phyloP scores from a whole-genome alignment of 1,140 invertebrate genomes.

The Tetragonula clypearis region DNA sequence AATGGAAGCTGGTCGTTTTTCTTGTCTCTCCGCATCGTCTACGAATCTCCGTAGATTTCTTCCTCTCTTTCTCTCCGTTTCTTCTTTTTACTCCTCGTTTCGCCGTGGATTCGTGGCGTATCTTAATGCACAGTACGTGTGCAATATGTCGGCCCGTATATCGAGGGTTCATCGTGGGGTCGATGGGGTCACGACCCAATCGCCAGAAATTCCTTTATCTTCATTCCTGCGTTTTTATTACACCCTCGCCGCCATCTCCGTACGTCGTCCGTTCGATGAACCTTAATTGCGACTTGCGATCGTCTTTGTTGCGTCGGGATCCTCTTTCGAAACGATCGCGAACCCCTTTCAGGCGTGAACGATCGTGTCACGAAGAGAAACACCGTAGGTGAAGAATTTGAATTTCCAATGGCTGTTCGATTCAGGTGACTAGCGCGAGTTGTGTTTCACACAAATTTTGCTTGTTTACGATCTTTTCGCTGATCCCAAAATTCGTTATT shows the following conservation, averaged over 20 bases:
- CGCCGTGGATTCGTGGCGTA: conserved; percentile 21
- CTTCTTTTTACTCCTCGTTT: conserved; percentile 30
- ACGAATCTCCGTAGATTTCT: conserved; percentile 34
- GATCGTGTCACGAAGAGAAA: background rate
- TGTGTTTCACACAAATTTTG: background rate
- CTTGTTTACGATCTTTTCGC: background rate
- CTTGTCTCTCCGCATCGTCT: background rate
- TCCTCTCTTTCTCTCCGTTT: conserved; percentile 42
- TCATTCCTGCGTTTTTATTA: conserved; percentile 59
- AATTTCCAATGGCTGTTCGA: background rate
- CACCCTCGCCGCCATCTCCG: conserved; percentile 48
- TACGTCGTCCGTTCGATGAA: conserved; percentile 47
- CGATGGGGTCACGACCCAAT: conserved; percentile 52
- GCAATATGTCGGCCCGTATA: conserved; percentile 53
- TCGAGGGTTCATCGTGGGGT: conserved; percentile 52
- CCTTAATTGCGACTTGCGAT: conserved; percentile 50
- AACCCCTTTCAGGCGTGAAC: conserved; percentile 24
- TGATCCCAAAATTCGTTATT: background rate
- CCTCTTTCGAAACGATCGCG: conserved; percentile 31
- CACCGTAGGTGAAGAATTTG: background rate
- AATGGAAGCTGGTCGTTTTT: conserved; percentile 6
- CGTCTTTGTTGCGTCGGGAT: conserved; percentile 39
- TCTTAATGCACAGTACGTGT: conserved; percentile 57
- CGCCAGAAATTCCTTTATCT: conserved; percentile 62
- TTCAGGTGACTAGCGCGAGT: no score